phyloP scores from a whole-genome alignment of 2,113 vertebrate species.

The Heterochromis multidens region DNA sequence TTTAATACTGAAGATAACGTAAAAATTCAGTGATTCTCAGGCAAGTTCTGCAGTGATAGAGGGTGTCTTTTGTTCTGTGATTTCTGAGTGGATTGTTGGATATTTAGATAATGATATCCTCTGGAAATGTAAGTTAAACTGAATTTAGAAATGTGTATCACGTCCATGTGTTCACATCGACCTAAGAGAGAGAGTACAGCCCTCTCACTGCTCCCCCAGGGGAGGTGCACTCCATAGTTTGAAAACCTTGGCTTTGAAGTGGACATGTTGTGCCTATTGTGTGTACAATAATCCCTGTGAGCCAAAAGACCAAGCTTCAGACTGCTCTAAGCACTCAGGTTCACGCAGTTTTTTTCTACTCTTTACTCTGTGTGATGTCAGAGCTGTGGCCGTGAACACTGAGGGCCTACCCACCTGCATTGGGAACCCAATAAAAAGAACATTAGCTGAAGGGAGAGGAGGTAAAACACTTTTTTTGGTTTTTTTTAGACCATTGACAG shows the following conservation, averaged over 20 bases:
- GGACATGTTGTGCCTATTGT: background rate
- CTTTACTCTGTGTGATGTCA: background rate
- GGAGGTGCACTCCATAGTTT: background rate
- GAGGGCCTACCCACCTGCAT: background rate
- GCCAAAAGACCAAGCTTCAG: background rate
- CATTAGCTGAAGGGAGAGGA: background rate
- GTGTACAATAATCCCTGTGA: background rate
- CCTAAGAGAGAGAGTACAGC: background rate
- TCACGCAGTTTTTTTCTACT: background rate
- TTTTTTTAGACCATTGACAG: background rate
- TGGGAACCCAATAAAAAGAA: background rate
- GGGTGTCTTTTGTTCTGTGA: background rate
- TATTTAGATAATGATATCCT: background rate
- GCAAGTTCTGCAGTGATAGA: background rate
- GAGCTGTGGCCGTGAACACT: background rate
- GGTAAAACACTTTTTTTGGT: background rate
- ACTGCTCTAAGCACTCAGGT: background rate
- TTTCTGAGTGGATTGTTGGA: background rate
- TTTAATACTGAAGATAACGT: background rate
- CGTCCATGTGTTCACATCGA: background rate
- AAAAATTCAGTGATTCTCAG: background rate
- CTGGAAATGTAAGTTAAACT: background rate
- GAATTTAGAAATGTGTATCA: background rate
- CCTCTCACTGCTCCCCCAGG: background rate
- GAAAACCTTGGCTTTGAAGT: background rate